phyloP scores from a whole-genome alignment of 2,113 vertebrate genomes.

The Aix galericulata region DNA sequence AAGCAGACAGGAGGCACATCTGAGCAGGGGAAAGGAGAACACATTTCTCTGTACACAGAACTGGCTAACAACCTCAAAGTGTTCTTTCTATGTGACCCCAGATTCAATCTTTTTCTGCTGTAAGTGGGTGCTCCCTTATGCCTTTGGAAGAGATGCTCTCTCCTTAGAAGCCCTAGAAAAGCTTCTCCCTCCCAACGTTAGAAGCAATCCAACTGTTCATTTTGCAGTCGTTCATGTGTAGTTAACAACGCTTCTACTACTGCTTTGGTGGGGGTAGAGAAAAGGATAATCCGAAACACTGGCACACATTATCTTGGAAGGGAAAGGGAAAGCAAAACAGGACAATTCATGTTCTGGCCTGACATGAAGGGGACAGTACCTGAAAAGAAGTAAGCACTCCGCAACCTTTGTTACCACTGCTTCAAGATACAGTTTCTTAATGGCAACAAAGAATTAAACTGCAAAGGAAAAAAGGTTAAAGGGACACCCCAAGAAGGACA shows the following conservation, averaged over 20 bases:
- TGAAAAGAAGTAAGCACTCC: accelerated
- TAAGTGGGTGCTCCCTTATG: neutral
- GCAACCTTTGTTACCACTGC: neutral
- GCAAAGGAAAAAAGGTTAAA: neutral
- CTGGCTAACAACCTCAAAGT: neutral
- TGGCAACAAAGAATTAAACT: neutral
- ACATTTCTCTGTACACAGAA: neutral
- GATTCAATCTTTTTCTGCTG: neutral
- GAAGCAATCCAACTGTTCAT: neutral
- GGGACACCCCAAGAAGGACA: neutral
- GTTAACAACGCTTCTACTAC: neutral
- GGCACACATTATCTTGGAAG: neutral
- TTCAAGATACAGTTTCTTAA: neutral
- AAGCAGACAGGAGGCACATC: neutral
- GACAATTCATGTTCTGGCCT: neutral
- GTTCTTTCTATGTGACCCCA: neutral
- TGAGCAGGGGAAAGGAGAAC: neutral
- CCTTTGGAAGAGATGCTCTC: neutral
- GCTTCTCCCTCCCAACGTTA: neutral
- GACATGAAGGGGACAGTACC: neutral
- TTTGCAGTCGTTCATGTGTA: neutral
- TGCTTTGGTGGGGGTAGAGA: neutral
- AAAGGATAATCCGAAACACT: neutral
- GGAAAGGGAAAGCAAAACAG: neutral
- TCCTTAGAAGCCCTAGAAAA: neutral